Evolutionary conservation across 2,797 vertebrate genomes (phyloP), one percentile per base, ranked within the genome.

Genomic region (Lagocephalus sceleratus): DNA sequence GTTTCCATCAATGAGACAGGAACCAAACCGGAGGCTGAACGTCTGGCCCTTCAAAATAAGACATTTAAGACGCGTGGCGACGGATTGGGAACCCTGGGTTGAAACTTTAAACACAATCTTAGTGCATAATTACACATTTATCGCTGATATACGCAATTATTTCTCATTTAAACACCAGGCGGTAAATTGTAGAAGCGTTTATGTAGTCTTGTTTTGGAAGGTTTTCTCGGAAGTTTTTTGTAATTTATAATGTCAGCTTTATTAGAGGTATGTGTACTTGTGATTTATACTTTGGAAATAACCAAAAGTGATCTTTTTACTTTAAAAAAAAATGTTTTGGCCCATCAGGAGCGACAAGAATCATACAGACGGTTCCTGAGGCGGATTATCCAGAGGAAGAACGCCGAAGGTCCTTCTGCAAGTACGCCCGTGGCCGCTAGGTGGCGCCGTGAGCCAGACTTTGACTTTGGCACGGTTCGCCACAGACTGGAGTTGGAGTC

Each of bases 351-450:
- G 80, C 66, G 11, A 12, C 41, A 5, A 29, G 20, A 50, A 0
- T 39, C 79, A 0, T 89, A 89, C 63, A 83, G 64, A 22, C 47
- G 62, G 8, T 89, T 92, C 59, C 80, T 80, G 79, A 84, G 78
- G 49, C 50, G 64, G 72, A 75, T 88, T 5, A 22, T 2, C 48
- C 81, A 47, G 63, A 75, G 68, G 56, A 47, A 66, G 62, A 43
- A 52, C 0, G 38, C 41, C 0, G 50, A 75, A 0, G 35, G 29
- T 5, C 81, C 76, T 0, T 57, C 72, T 59, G 84, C 78, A 0
- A 92, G 89, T 58, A 90, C 89, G 46, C 89, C 89, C 0, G 0
- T 90, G 15, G 32, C 86, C 92, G 49, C 90, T 26, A 64, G 87
- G 60, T 20, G 92, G 88, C 90, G 54, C 73, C 79, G 70, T 61